Percentiles rank a stretch among this genome's conserved stretches.
Conservation (phyloP, 2,888 invertebrate species). For the Brachyptera putata region DNA sequence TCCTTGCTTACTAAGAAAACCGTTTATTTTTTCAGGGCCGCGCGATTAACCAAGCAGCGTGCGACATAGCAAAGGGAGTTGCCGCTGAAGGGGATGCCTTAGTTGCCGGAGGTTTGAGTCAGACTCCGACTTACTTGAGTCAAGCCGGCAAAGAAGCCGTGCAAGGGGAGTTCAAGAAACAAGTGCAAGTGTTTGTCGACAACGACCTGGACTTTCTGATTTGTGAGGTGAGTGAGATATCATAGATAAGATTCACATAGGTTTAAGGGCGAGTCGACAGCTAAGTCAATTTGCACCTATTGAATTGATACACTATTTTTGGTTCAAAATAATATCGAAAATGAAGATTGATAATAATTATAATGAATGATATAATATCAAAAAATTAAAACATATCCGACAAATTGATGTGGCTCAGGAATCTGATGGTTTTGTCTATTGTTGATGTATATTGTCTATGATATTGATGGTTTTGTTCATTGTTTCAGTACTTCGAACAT, state of each 20-base stretch:
- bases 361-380: too few species aligned
- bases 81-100: constrained; percentile 43
- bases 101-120: constrained; percentile 42
- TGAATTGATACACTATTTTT: background rate
- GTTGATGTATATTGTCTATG: too few species aligned
- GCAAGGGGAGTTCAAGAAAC: constrained; percentile 41
- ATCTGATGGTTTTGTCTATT: too few species aligned
- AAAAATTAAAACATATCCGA: too few species aligned
- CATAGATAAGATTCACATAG: background rate
- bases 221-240: constrained; percentile 43
- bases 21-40: constrained; percentile 37
- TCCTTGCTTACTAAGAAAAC: too few species aligned
- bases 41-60: constrained; percentile 43
- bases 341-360: too few species aligned
- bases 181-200: constrained; percentile 42
- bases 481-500: constrained; percentile 42
- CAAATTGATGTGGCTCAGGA: too few species aligned
- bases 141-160: constrained; percentile 40
- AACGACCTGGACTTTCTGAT: constrained; percentile 44
- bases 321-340: too few species aligned
- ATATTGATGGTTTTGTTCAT: too few species aligned
- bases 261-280: too few species aligned
- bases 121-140: constrained; percentile 43
- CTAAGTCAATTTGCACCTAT: too few species aligned
- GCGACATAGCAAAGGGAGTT: constrained; percentile 41